Percentiles rank a stretch among this genome's conserved stretches.
Evolutionary conservation across 1,140 invertebrate genomes (phyloP).

Genomic region (Nebria ingens): DNA sequence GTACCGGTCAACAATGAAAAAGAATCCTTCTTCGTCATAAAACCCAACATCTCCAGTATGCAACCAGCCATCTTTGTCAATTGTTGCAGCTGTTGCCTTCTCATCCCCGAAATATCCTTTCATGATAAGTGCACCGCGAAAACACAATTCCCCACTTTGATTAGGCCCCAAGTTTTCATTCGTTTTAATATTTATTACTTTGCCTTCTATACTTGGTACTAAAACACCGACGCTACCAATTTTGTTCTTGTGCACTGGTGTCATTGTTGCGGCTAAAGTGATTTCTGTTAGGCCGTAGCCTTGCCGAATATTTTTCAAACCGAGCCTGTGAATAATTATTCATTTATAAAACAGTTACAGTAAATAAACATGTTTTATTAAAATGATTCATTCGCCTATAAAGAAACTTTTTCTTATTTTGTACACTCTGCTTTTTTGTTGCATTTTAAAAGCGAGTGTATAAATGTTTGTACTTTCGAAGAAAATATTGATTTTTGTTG

Average conservation of each 20-base stretch:
- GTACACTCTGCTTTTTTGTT: too few relatives aligned
- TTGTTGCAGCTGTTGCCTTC: slow-evolving; percentile 46
- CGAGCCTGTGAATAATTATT: background rate
- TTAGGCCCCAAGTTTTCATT: slow-evolving; percentile 46
- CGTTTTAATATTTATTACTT: slow-evolving; percentile 51
- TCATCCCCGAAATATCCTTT: slow-evolving; percentile 51
- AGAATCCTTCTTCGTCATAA: slow-evolving; percentile 52
- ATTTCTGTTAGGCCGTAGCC: slow-evolving; percentile 60
- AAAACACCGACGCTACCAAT: slow-evolving; percentile 46
- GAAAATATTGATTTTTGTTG: too few relatives aligned
- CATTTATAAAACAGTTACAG: background rate
- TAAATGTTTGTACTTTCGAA: too few relatives aligned
- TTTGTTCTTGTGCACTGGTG: slow-evolving; percentile 27
- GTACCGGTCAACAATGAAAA: slow-evolving; percentile 64
- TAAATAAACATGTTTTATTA: background rate
- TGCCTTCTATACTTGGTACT: slow-evolving; percentile 42
- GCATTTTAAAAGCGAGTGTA: too few relatives aligned
- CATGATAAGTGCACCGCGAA: slow-evolving; percentile 52
- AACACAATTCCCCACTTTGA: slow-evolving; percentile 56
- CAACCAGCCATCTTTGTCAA: slow-evolving; percentile 60
- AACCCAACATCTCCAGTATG: slow-evolving; percentile 69
- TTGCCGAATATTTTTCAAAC: slow-evolving; percentile 36
- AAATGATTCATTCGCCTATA: too few relatives aligned
- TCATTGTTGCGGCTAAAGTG: slow-evolving; percentile 34
- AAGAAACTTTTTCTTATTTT: too few relatives aligned